Evolutionary conservation across 2,888 invertebrate species (phyloP).

Genomic region (Linnaemya vulpina): DNA sequence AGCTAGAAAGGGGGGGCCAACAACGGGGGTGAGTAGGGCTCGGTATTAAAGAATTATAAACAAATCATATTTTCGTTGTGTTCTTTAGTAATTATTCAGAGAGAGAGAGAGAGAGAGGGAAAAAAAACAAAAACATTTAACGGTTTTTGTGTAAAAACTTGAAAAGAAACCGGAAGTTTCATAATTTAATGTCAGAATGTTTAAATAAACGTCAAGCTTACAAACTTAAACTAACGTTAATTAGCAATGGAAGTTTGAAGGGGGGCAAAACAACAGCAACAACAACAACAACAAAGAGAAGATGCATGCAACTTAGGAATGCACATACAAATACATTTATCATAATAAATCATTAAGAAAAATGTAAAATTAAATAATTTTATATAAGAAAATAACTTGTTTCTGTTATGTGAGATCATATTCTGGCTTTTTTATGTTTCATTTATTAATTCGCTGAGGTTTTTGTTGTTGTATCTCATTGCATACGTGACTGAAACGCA

Average conservation of each 20-base stretch:
- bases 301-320: neutral
- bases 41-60: conserved; percentile 42
- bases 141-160: conserved; percentile 29
- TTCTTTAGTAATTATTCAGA: conserved; percentile 17
- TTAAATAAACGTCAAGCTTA: neutral
- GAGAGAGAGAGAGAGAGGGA: no score
- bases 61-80: conserved; percentile 22
- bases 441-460: conserved; percentile 9
- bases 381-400: conserved; percentile 25
- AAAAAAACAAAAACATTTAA: conserved; percentile 20
- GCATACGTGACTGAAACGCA: conserved; percentile 30
- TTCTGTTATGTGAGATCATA: conserved; percentile 24
- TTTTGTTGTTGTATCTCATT: conserved; percentile 45
- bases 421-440: conserved; percentile 32
- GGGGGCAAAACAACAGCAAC: no score
- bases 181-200: conserved; percentile 2
- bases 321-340: neutral
- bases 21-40: neutral
- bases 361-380: conserved; percentile 14
- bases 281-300: neutral
- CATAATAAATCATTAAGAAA: neutral
- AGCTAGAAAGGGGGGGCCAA: neutral
- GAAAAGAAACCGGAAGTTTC: conserved; percentile 40
- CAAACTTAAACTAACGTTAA: neutral
- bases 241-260: neutral